Percentiles rank a stretch among this genome's conserved stretches.
These are phyloP conservation scores for Ectemnius cavifrons DNA, from an alignment of 2,888 invertebrate species.

Conservation along the genomic window DNA sequence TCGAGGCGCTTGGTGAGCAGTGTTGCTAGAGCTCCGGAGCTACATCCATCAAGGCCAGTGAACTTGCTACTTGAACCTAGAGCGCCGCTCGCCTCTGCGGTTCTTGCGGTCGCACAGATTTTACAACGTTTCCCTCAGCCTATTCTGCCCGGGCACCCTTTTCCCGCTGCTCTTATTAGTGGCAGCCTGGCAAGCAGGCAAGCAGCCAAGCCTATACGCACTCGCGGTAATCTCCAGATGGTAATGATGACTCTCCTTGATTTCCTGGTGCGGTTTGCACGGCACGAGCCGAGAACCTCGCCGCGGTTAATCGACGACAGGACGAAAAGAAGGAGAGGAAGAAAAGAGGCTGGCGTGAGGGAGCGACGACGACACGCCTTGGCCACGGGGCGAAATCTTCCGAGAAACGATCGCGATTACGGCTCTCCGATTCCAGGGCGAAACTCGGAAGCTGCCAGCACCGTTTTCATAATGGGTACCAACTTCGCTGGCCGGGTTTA, in stretches of 20 bases:
- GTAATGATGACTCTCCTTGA: slow-evolving; percentile 69
- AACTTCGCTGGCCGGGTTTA: not conserved
- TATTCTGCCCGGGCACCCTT: slow-evolving; percentile 20
- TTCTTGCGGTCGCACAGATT: slow-evolving; percentile 71
- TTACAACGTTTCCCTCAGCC: slow-evolving; percentile 65
- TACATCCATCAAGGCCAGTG: slow-evolving; percentile 65
- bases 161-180: slow-evolving; percentile 63
- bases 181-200: slow-evolving; percentile 4
- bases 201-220: slow-evolving; percentile 39
- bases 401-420: slow-evolving; percentile 60
- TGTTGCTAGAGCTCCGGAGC: not conserved
- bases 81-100: slow-evolving; percentile 57
- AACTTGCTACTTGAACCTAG: slow-evolving; percentile 70
- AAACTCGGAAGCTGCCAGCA: slow-evolving; percentile 59
- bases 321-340: slow-evolving; percentile 51
- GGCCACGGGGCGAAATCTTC: slow-evolving; percentile 63
- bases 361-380: slow-evolving; percentile 58
- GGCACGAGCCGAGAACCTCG: slow-evolving; percentile 63
- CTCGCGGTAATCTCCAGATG: slow-evolving; percentile 59
- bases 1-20: slow-evolving; percentile 9
- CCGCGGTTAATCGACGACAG: slow-evolving; percentile 60
- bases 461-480: slow-evolving; percentile 45
- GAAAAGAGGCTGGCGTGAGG: too few relatives aligned
- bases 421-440: slow-evolving; percentile 40
- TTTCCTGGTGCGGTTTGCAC: slow-evolving; percentile 69